Conservation (phyloP, 1,140 invertebrate genomes). For the Caenorhabditis tropicalis region DNA sequence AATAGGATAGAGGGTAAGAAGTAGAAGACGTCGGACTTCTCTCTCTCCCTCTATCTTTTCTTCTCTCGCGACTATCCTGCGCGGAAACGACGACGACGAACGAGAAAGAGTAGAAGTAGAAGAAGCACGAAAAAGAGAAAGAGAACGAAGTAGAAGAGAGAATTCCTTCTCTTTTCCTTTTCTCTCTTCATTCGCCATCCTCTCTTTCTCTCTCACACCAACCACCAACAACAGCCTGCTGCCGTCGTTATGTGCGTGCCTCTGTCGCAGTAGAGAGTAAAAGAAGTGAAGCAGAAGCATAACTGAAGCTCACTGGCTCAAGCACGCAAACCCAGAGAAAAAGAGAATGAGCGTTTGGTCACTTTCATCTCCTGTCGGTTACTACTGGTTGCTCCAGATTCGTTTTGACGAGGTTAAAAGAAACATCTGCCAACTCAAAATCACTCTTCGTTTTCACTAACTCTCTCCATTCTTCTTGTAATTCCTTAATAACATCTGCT, state of each 20-base stretch:
- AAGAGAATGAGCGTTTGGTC: constrained; percentile 33
- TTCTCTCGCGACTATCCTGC: constrained; percentile 1
- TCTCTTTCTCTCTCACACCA: constrained; percentile 37
- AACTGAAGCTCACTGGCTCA: constrained; percentile 17
- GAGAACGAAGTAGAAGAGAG: not conserved
- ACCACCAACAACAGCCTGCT: constrained; percentile 28
- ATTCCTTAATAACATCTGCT: constrained; percentile 26
- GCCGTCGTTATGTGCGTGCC: not conserved
- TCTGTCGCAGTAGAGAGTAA: constrained; percentile 1
- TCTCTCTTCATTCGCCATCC: constrained; percentile 11
- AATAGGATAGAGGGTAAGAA: not conserved
- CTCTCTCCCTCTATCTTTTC: no score
- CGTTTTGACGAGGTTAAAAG: not conserved
- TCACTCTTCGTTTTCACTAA: not conserved
- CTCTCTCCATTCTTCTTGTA: not conserved
- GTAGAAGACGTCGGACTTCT: constrained; percentile 32
- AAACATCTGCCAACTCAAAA: constrained; percentile 14
- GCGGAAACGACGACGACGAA: constrained; percentile 39
- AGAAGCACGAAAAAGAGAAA: not conserved
- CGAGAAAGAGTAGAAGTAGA: constrained; percentile 2
- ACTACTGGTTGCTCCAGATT: constrained; percentile 6
- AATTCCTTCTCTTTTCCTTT: not conserved
- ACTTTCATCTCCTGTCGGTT: constrained; percentile 2
- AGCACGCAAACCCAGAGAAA: not conserved
- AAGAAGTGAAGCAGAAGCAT: not conserved